Evolutionary conservation across 2,113 vertebrate species (phyloP), one percentile per base, ranked within the genome.

Genomic region (Oxygymnocypris stewartii): DNA sequence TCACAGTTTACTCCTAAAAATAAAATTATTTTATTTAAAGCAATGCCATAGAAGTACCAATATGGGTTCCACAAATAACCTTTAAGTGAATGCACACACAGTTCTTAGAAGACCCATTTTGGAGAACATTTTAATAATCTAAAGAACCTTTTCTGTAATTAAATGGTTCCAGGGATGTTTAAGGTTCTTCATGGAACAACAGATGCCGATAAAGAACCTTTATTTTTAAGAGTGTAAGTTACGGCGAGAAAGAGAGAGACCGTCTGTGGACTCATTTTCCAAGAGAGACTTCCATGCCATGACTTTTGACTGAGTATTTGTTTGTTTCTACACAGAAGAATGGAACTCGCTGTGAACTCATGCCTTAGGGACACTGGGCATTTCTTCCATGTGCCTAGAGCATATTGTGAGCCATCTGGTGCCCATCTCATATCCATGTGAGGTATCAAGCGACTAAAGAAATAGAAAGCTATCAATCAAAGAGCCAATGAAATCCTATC

Each of bases 341-440:
- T 85, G 65, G 28, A 61, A 75, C 82, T 79, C 76, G 42, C 79
- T 87, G 54, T 67, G 82, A 79, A 81, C 71, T 76, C 75, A 13
- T 65, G 63, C 83, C 83, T 59, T 47, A 40, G 75, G 77, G 79
- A 79, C 37, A 44, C 81, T 79, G 69, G 71, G 44, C 16, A 61
- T 44, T 77, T 88, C 69, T 82, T 47, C 82, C 82, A 40, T 42
- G 59, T 54, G 86, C 49, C n/a, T 37, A 65, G n/a, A 86, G 57
- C 85, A 88, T 87, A 88, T 87, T 86, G 88, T 76, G 13, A 71
- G 82, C 82, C 88, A 89, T 88, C 87, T 87, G 88, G 61, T 83
- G 61, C 74, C 84, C 28, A 71, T 81, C 63, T 37, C 40, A 42
- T 44, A 28, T 85, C 51, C 82, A 80, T 65, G 14, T 12, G 13